Percentiles rank a stretch among this genome's conserved stretches.
Conservation (phyloP, 2,888 invertebrate genomes). For the Philopedon plagiatum region DNA sequence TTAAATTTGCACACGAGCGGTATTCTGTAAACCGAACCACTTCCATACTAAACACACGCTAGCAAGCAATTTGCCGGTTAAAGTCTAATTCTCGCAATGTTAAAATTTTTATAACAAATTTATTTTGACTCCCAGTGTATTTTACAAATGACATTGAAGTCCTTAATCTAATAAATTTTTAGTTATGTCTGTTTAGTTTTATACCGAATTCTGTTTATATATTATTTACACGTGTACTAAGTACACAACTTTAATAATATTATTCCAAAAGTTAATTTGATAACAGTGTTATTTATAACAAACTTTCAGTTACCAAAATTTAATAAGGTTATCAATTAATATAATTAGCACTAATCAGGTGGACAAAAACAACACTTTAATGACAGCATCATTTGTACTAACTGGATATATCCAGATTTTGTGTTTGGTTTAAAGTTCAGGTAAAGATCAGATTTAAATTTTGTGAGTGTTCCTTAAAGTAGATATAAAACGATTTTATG, state of each 20-base stretch:
- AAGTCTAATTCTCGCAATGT: too few relatives aligned
- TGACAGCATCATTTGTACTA: background rate
- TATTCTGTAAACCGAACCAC: too few relatives aligned
- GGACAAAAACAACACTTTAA: background rate
- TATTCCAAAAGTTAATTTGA: conserved; percentile 2
- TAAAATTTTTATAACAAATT: too few relatives aligned
- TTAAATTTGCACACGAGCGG: too few relatives aligned
- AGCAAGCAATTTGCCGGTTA: too few relatives aligned
- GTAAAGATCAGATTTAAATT: background rate
- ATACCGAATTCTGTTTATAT: background rate
- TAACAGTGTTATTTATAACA: background rate
- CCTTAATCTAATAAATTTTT: too few relatives aligned
- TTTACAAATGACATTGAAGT: too few relatives aligned
- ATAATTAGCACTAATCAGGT: background rate
- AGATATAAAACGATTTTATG: background rate
- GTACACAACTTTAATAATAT: background rate
- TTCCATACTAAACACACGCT: too few relatives aligned
- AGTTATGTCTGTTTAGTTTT: background rate
- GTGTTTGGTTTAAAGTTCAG: background rate
- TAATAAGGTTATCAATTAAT: background rate
- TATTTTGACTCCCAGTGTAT: too few relatives aligned
- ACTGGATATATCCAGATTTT: conserved; percentile 20
- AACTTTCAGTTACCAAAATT: background rate
- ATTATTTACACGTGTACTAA: background rate
- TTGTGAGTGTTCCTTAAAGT: background rate